A percentile compares a stretch with the other conserved stretches of the same genome.
phyloP scores from a whole-genome alignment of 2,888 invertebrate genomes.

The Erebia epiphron region DNA sequence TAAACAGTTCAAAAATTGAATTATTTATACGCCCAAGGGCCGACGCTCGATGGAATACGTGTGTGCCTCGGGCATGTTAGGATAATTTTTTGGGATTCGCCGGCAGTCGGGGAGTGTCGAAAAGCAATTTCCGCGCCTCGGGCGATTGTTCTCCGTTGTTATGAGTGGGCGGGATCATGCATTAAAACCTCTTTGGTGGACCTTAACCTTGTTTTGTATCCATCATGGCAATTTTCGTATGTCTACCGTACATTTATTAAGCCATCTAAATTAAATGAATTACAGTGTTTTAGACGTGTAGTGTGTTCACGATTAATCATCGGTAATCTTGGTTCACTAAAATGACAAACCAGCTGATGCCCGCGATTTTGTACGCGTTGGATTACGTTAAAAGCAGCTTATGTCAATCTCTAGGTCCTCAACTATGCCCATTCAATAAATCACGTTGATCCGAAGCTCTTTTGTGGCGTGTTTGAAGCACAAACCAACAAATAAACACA shows the following conservation, averaged over 20 bases:
- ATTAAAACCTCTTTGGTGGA: conserved; percentile 44
- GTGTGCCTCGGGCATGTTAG: conserved; percentile 37
- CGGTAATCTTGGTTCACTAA: too few species aligned
- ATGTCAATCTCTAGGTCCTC: too few species aligned
- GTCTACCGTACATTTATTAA: background rate
- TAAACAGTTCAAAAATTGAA: conserved; percentile 61
- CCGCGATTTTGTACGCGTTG: too few species aligned
- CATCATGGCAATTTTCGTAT: conserved; percentile 35
- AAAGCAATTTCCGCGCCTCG: conserved; percentile 73
- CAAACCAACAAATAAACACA: too few species aligned
- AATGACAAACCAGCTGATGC: too few species aligned
- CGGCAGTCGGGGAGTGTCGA: conserved; percentile 44
- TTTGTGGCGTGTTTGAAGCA: too few species aligned
- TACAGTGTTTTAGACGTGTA: conserved; percentile 39
- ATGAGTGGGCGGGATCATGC: conserved; percentile 43
- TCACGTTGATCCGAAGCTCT: too few species aligned
- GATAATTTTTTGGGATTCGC: conserved; percentile 46
- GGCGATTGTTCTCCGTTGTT: conserved; percentile 56
- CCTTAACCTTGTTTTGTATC: conserved; percentile 40
- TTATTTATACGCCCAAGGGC: conserved; percentile 57
- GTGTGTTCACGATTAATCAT: too few species aligned
- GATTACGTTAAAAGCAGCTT: too few species aligned
- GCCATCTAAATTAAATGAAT: conserved; percentile 38
- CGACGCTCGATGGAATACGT: conserved; percentile 40
- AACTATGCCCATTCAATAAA: too few species aligned